Evolutionary conservation across 2,113 vertebrate genomes (phyloP).

Genomic region (Leucosticte australis): DNA sequence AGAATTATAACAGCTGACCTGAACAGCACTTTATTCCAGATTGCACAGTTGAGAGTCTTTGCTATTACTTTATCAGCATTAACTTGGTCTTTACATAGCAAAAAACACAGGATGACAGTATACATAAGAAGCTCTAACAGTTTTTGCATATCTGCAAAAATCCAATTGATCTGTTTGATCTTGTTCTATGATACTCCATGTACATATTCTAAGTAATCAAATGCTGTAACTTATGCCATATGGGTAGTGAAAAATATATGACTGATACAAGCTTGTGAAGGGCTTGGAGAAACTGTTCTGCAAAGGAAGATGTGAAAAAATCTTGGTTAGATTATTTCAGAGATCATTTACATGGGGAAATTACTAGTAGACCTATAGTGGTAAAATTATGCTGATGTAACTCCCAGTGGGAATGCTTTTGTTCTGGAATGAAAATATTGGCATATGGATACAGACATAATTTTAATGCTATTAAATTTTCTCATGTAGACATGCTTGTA

Average conservation of each 20-base stretch:
- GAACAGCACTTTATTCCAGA: neutral
- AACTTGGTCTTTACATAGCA: neutral
- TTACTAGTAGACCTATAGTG: neutral
- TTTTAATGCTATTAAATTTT: slow-evolving; percentile 5
- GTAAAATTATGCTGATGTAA: neutral
- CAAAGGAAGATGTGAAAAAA: neutral
- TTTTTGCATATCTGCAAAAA: neutral
- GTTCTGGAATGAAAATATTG: slow-evolving; percentile 11
- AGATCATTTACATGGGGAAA: neutral
- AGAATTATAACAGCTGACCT: neutral
- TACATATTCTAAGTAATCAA: neutral
- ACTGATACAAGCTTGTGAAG: neutral
- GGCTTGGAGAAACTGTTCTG: neutral
- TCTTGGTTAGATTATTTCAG: neutral
- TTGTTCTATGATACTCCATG: neutral
- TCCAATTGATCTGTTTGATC: neutral
- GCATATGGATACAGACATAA: neutral
- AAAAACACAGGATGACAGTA: neutral
- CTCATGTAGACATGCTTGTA: neutral
- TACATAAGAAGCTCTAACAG: neutral
- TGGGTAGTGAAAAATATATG: neutral
- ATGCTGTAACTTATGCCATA: neutral
- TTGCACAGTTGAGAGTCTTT: neutral
- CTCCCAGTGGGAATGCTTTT: slow-evolving; percentile 7
- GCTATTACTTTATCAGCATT: neutral